Base-by-base conservation (phyloP, 2,888 invertebrate genomes). In the Dastarcus helophoroides region DNA sequence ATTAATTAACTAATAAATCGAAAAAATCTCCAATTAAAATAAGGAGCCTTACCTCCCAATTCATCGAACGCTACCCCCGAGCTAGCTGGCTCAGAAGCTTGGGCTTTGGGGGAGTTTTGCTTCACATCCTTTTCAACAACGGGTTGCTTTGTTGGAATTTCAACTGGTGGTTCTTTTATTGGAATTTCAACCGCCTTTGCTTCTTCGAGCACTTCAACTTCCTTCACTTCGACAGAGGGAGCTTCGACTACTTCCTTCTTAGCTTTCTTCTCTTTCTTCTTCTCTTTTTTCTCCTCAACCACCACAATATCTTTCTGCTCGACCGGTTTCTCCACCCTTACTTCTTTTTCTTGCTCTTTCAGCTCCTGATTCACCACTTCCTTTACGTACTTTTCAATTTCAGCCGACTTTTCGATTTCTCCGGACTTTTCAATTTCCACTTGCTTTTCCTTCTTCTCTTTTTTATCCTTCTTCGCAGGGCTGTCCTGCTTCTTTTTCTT, bases 401-500 rank as follows among this genome's bases (percentile, higher is more conserved):
- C 61, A 35, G 58, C 56, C 6, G 50, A 42, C 34, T 63, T 63
- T 10, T 64, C 59, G 16, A 47, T 46, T 29, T 64, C 61, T 32
- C 61, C 41, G 14, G 19, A 29, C 34, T 35, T 37, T 17, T 38
- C 36, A 10, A 19, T 30, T 26, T n/a, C n/a, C 25, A 43, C 22
- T 36, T 51, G 46, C 17, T 37, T 42, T 33, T 49, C 49, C 37
- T 60, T 61, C 22, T 50, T 53, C 17, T 38, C 37, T 41, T 52
- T 52, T 34, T 59, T 60, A 10, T 56, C 56, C 39, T 64, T 64
- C 37, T 63, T 64, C 2, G 48, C 53, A 21, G 57, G 57, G 14
- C 56, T 48, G 25, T 60, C 60, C 29, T 73, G 71, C 35, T 70
- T 69, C 59, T 78, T 79, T 53, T 81, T 82, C 56, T 80, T 81